Conservation (phyloP, 2,113 vertebrate genomes). For the Parus major region DNA sequence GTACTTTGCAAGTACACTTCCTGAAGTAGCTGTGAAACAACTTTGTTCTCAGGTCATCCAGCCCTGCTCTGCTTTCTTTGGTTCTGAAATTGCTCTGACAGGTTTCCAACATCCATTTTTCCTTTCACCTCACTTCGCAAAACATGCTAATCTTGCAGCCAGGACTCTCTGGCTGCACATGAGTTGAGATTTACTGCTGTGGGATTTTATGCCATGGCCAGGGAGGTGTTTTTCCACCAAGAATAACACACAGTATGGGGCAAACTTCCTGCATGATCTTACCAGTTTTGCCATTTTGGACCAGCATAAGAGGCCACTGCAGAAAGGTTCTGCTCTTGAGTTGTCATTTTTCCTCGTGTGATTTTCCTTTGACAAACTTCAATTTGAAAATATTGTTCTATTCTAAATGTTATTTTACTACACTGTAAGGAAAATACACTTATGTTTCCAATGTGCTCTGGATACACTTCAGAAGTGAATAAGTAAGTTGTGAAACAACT, state of each 20-base stretch:
- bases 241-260: not conserved
- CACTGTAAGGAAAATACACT: not conserved
- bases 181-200: not conserved
- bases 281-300: not conserved
- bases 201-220: constrained; percentile 1
- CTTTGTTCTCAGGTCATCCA: not conserved
- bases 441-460: not conserved
- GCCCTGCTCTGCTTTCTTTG: not conserved
- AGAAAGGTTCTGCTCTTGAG: not conserved
- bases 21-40: not conserved
- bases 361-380: constrained; percentile 8
- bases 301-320: not conserved
- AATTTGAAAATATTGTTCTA: not conserved
- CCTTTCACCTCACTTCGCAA: constrained; percentile 6
- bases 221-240: constrained; percentile 4
- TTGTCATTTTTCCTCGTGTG: not conserved
- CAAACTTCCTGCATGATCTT: constrained; percentile 1
- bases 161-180: not conserved
- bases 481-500: not conserved
- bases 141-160: not conserved
- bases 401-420: not conserved
- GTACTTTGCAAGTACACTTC: not conserved
- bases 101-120: not conserved
- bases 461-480: not conserved
- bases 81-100: not conserved